These are phyloP conservation scores for Platerodrilus igneus DNA, from an alignment of 2,888 invertebrate genomes.

Conservation along the genomic window DNA sequence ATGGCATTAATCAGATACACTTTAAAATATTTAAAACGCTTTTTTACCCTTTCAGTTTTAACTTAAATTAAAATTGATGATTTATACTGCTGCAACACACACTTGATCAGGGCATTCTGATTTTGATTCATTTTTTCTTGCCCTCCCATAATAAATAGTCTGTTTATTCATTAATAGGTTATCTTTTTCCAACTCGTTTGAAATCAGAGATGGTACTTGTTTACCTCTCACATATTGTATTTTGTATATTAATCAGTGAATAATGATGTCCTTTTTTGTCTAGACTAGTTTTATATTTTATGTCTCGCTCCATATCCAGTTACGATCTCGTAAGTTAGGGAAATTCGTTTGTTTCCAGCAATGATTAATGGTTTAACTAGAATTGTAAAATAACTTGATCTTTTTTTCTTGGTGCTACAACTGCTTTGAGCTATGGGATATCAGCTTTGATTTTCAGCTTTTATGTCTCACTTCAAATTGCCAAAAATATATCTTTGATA, in stretches of 20 bases:
- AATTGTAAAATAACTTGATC: slow-evolving; percentile 35
- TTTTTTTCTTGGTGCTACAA: too few relatives aligned
- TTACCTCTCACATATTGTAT: slow-evolving; percentile 28
- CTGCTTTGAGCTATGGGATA: too few relatives aligned
- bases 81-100: slow-evolving; percentile 30
- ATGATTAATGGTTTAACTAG: slow-evolving; percentile 44
- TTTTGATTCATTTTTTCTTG: slow-evolving; percentile 21
- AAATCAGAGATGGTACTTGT: slow-evolving; percentile 18
- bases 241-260: slow-evolving; percentile 42
- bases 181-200: slow-evolving; percentile 28
- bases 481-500: too few relatives aligned
- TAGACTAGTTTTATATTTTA: slow-evolving; percentile 21
- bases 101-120: slow-evolving; percentile 19
- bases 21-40: slow-evolving; percentile 8
- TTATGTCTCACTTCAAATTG: too few relatives aligned
- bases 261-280: slow-evolving; percentile 25
- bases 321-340: slow-evolving; percentile 41
- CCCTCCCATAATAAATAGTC: slow-evolving; percentile 35
- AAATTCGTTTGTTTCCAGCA: slow-evolving; percentile 47
- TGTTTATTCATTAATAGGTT: slow-evolving; percentile 35
- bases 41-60: slow-evolving; percentile 13
- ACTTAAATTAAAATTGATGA: slow-evolving; percentile 33
- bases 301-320: slow-evolving; percentile 39
- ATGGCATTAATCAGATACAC: slow-evolving; percentile 6
- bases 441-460: too few relatives aligned